Percentiles rank a stretch among this genome's conserved stretches.
phyloP scores from a whole-genome alignment of 2,888 invertebrate species.

The Chrysolina americana region DNA sequence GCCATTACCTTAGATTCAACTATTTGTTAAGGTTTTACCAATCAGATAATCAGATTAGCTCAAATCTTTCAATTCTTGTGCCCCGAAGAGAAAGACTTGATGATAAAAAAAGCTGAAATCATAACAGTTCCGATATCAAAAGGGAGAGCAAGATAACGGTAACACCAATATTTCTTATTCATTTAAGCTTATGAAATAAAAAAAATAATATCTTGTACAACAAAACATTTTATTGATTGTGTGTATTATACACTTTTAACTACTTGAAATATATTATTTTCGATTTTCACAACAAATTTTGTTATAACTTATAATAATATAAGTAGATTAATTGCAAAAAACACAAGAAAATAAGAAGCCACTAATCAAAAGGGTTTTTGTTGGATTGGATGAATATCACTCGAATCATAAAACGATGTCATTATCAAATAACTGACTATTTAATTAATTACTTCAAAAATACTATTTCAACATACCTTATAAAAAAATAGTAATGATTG shows the following conservation, averaged over 20 bases:
- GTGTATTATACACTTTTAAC: constrained; percentile 54
- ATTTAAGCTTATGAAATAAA: constrained; percentile 23
- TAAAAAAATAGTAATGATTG: neutral
- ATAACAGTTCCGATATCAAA: no score
- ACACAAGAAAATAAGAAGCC: constrained; percentile 29
- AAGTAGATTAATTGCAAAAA: constrained; percentile 31
- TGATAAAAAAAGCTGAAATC: no score
- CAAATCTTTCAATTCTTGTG: no score
- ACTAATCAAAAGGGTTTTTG: neutral
- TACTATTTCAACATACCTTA: neutral
- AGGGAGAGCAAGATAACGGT: no score
- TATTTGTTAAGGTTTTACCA: no score
- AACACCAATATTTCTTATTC: no score
- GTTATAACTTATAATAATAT: constrained; percentile 28
- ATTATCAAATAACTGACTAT: neutral
- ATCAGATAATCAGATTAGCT: no score
- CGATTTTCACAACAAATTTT: constrained; percentile 36
- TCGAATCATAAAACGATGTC: neutral
- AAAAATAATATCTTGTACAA: constrained; percentile 47
- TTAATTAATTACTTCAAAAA: neutral
- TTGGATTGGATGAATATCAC: constrained; percentile 15
- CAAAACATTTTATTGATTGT: constrained; percentile 54
- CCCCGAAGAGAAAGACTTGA: no score
- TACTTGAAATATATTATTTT: constrained; percentile 47
- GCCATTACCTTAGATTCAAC: no score